phyloP scores from a whole-genome alignment of 2,113 vertebrate genomes.

The Antechinus stuartii region DNA sequence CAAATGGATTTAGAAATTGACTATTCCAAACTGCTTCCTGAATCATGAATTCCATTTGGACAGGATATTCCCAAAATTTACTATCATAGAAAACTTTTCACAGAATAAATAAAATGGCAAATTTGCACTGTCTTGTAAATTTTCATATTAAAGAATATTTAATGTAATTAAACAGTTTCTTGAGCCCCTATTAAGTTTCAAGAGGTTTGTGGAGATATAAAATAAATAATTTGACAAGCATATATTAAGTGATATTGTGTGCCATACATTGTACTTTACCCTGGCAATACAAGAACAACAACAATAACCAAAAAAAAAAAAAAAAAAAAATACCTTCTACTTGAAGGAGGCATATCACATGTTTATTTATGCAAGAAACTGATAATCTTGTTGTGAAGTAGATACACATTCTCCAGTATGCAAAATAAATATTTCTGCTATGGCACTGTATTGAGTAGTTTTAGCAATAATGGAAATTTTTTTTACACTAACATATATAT shows the following conservation, averaged over 20 bases:
- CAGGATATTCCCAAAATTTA: background rate
- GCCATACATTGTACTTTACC: background rate
- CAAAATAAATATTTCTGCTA: background rate
- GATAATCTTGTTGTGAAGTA: background rate
- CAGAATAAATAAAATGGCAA: background rate
- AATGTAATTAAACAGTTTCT: background rate
- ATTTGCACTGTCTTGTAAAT: background rate
- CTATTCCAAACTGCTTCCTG: background rate
- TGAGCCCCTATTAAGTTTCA: background rate
- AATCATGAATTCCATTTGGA: background rate
- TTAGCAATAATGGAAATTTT: background rate
- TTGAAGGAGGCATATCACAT: background rate
- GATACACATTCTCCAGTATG: background rate
- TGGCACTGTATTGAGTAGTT: background rate
- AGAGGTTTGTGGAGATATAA: background rate
- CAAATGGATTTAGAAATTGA: background rate
- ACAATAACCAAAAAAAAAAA: too few relatives aligned
- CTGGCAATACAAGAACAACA: background rate
- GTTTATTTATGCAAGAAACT: background rate
- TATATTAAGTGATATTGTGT: background rate
- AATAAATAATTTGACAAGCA: background rate
- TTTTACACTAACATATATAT: background rate
- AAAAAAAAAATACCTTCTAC: background rate
- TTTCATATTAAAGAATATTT: background rate
- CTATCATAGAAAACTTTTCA: background rate